Conservation (phyloP, 2,797 vertebrate genomes). For the Acanthurus lineatus region DNA sequence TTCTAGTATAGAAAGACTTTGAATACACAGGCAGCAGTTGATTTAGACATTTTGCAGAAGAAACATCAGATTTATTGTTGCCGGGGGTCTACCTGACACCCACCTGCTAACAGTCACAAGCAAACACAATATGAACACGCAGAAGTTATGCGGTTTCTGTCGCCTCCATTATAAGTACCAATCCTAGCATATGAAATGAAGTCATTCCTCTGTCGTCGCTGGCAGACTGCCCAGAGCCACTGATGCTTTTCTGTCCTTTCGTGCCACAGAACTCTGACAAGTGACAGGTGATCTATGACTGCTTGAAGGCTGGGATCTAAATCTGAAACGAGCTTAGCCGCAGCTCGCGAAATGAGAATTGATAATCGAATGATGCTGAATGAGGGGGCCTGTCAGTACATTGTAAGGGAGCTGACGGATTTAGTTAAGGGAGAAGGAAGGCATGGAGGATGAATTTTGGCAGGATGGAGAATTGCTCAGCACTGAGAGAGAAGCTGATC, state of each 20-base stretch:
- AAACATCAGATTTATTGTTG: slow-evolving; percentile 35
- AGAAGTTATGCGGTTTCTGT: slow-evolving; percentile 67
- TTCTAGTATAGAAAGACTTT: slow-evolving; percentile 26
- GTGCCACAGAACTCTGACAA: slow-evolving; percentile 69
- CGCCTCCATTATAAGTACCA: slow-evolving; percentile 60
- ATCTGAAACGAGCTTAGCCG: slow-evolving; percentile 78
- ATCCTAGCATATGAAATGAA: slow-evolving; percentile 67
- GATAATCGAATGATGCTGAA: slow-evolving; percentile 84
- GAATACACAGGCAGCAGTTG: slow-evolving; percentile 14
- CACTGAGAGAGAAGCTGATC: slow-evolving; percentile 67
- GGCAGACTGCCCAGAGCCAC: slow-evolving; percentile 66
- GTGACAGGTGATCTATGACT: slow-evolving; percentile 82
- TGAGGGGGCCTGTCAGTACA: slow-evolving; percentile 80
- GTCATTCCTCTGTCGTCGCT: slow-evolving; percentile 60
- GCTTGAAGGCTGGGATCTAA: slow-evolving; percentile 77
- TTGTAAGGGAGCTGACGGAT: slow-evolving; percentile 80
- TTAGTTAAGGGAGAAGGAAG: slow-evolving; percentile 80
- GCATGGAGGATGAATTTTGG: slow-evolving; percentile 80
- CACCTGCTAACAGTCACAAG: slow-evolving; percentile 37
- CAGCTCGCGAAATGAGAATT: slow-evolving; percentile 81
- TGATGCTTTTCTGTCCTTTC: slow-evolving; percentile 71
- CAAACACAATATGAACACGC: slow-evolving; percentile 39
- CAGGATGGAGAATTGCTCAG: slow-evolving; percentile 80
- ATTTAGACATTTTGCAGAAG: slow-evolving; percentile 29
- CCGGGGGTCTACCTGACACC: slow-evolving; percentile 29